Percentiles rank a stretch among this genome's conserved stretches.
These are phyloP conservation scores for Heliocidaris erythrogramma DNA, from an alignment of 35 echinoderm and acorn worm species.

Conservation along the genomic window DNA sequence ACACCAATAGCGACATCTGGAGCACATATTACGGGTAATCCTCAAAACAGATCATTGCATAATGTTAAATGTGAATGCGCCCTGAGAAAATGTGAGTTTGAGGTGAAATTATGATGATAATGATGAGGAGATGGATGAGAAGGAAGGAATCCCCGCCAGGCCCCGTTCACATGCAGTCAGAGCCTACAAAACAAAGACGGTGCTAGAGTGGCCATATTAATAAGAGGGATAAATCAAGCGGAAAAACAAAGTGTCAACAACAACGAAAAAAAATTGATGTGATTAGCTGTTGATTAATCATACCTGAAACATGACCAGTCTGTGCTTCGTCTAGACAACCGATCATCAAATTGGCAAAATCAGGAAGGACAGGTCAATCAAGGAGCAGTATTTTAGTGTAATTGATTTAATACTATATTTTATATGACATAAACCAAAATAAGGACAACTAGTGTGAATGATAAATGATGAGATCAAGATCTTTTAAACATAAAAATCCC, in stretches of 20 bases:
- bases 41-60: background rate
- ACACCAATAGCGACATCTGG: background rate
- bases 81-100: background rate
- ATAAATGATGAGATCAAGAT: background rate
- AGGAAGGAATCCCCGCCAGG: background rate
- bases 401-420: background rate
- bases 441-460: background rate
- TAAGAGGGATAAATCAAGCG: constrained; percentile 22
- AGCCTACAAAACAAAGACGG: background rate
- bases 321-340: background rate
- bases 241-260: background rate
- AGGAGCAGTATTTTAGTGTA: background rate
- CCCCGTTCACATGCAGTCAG: constrained; percentile 20
- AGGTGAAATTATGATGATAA: constrained; percentile 2
- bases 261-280: constrained; percentile 6
- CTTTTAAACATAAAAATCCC: too few species aligned
- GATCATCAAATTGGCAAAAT: constrained; percentile 39
- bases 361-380: background rate
- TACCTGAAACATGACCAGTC: constrained; percentile 22
- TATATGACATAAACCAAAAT: background rate
- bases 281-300: constrained; percentile 31
- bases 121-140: constrained; percentile 17
- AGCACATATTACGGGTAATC: background rate
- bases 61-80: background rate
- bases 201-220: constrained; percentile 3